Evolutionary conservation across 2,797 vertebrate species (phyloP).

Genomic region (Characodon lateralis): DNA sequence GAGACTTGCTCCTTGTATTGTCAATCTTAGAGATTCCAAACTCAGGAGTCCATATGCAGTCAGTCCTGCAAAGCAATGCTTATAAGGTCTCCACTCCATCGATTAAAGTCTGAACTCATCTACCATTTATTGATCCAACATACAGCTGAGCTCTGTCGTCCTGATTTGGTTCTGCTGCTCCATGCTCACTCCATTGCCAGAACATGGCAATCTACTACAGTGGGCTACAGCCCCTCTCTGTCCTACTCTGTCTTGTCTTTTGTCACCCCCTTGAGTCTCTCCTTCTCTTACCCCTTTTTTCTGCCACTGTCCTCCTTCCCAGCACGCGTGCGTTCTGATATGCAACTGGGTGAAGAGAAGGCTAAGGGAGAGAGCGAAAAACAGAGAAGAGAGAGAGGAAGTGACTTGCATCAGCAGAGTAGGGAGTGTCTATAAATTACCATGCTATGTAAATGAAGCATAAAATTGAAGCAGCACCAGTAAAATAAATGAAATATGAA

Average conservation of each 20-base stretch:
- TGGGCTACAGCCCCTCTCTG: constrained; percentile 65
- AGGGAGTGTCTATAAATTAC: constrained; percentile 83
- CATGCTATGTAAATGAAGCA: constrained; percentile 54
- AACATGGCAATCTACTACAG: constrained; percentile 71
- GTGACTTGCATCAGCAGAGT: constrained; percentile 73
- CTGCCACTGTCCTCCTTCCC: constrained; percentile 60
- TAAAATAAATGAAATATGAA: background rate
- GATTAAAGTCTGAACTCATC: constrained; percentile 50
- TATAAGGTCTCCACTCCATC: constrained; percentile 28
- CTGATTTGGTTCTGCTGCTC: constrained; percentile 62
- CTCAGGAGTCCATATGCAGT: constrained; percentile 43
- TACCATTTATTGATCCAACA: constrained; percentile 62
- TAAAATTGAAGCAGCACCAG: constrained; percentile 18
- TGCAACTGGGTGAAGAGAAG: constrained; percentile 63
- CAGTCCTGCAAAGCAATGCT: constrained; percentile 39
- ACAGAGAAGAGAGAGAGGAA: constrained; percentile 58
- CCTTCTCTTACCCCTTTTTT: constrained; percentile 45
- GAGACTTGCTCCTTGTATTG: constrained; percentile 51
- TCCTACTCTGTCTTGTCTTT: constrained; percentile 60
- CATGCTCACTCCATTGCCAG: constrained; percentile 65
- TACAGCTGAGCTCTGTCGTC: constrained; percentile 53
- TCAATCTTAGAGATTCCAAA: constrained; percentile 43
- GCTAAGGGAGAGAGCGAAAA: constrained; percentile 31
- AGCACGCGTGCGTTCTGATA: constrained; percentile 65
- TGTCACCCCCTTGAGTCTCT: constrained; percentile 35